phyloP scores from a whole-genome alignment of 2,797 vertebrate species.

The Nannoperca australis region DNA sequence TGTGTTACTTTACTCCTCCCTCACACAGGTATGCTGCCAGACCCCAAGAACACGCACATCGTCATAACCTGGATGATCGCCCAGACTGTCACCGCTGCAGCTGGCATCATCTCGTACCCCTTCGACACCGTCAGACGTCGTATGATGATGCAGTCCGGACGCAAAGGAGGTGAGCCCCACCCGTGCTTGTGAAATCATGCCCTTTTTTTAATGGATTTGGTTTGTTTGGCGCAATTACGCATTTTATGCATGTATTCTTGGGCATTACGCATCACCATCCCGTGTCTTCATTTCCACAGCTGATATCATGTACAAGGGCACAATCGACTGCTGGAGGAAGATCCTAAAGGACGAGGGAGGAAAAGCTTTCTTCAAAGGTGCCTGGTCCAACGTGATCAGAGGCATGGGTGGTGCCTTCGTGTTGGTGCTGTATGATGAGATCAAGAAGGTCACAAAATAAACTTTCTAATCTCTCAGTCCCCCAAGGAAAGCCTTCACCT shows the following conservation, averaged over 20 bases:
- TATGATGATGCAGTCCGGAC: conserved; percentile 99
- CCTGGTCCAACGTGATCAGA: conserved; percentile 98
- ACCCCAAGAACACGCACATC: conserved; percentile 98
- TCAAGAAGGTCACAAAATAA: conserved; percentile 94
- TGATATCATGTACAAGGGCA: conserved; percentile 99
- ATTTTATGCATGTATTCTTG: conserved; percentile 9
- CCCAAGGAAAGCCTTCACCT: conserved; percentile 72
- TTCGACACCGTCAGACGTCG: conserved; percentile 99
- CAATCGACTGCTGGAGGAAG: conserved; percentile 98
- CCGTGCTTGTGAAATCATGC: accelerated
- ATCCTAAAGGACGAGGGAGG: conserved; percentile 95
- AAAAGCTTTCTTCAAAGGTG: conserved; percentile 98
- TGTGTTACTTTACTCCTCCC: background rate
- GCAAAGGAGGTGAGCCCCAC: conserved; percentile 93
- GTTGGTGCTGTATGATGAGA: conserved; percentile 99
- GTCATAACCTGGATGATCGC: conserved; percentile 99
- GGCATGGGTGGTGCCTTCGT: conserved; percentile 99
- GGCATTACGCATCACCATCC: background rate
- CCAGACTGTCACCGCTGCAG: conserved; percentile 94
- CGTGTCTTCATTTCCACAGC: conserved; percentile 83
- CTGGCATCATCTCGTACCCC: conserved; percentile 95
- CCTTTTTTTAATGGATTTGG: background rate
- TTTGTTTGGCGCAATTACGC: background rate
- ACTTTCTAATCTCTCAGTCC: conserved; percentile 55
- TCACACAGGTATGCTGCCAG: conserved; percentile 94